Base-by-base conservation (phyloP, 2,888 invertebrate genomes). In the Noctua pronuba region DNA sequence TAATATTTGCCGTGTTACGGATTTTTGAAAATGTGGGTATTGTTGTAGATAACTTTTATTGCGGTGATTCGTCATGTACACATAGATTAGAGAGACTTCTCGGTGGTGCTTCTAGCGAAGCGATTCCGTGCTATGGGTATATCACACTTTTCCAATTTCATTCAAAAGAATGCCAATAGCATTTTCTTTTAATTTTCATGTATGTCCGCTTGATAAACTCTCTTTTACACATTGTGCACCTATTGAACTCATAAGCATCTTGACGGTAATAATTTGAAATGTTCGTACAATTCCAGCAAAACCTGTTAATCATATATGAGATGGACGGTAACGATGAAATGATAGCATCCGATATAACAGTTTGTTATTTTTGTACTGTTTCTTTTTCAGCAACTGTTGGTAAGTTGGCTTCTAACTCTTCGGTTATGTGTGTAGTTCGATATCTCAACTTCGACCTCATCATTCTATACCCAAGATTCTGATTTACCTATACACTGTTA, bases 1-100 rank as follows among this genome's bases (percentile, higher is more conserved):
- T 99, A 80, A 98, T 98, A 74, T 98, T 98, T 88, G 98, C 98
- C 3, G 97, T 98, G 0, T 94, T 99, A 1, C 97, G 97, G 89
- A 98, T 99, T 88, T 97, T 99, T 72, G 98, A 98, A 95, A 95
- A 97, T 7, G 79, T 79, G 41, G 49, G 78, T 79, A 58, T 31
- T 55, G 7, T 35, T 5, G 7, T 16, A 16, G 4, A 6, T 31
- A 31, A 24, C 18, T 31, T 49, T 69, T 21, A 10, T 10, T 16
- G n/a, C 31, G 13, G 35, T 18, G 5, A 35, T 3, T 41, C 2
- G 11, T 31, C 21, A 28, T 28, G n/a, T 46, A n/a, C 13, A 24
- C 18, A 31, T 24, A 18, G 11, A 71, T 21, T n/a, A 41, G 2
- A 6, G 28, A 71, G 24, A 65, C 2, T 21, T 10, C 21, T 28